These are phyloP conservation scores for Microplitis deprimator DNA, from an alignment of 2,888 invertebrate genomes.

Conservation along the genomic window DNA sequence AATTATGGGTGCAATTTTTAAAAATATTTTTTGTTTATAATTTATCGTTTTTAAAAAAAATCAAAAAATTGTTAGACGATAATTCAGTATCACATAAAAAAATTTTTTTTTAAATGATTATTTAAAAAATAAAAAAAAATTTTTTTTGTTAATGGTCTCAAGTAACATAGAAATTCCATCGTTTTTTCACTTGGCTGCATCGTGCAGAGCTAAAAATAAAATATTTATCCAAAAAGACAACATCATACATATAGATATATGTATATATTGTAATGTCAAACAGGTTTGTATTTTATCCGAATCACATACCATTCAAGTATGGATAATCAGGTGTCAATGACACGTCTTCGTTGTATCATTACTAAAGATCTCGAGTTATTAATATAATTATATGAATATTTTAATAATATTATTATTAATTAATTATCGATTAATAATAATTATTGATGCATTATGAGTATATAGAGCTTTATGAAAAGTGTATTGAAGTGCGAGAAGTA, in stretches of 20 bases:
- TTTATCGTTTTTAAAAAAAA: too few species aligned
- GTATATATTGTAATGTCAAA: conserved; percentile 22
- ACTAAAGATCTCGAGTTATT: neutral
- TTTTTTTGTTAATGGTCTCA: neutral
- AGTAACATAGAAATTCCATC: conserved; percentile 31
- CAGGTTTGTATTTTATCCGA: conserved; percentile 31
- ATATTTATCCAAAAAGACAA: conserved; percentile 35
- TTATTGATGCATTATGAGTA: neutral
- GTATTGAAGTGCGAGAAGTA: conserved; percentile 34
- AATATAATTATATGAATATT: neutral
- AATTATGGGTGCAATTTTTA: too few species aligned
- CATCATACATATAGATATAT: neutral
- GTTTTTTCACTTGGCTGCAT: conserved; percentile 23
- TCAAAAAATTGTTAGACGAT: too few species aligned
- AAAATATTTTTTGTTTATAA: too few species aligned
- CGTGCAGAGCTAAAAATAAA: conserved; percentile 37
- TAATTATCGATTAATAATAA: conserved; percentile 20
- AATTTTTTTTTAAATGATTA: neutral
- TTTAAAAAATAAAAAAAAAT: conserved; percentile 8
- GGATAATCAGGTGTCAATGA: conserved; percentile 51
- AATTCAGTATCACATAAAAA: too few species aligned
- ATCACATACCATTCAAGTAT: conserved; percentile 20
- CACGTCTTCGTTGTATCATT: conserved; percentile 35
- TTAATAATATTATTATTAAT: neutral
- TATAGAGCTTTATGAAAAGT: conserved; percentile 13